Evolutionary conservation across 1,140 invertebrate genomes (phyloP).

Genomic region (Calephelis nemesis): DNA sequence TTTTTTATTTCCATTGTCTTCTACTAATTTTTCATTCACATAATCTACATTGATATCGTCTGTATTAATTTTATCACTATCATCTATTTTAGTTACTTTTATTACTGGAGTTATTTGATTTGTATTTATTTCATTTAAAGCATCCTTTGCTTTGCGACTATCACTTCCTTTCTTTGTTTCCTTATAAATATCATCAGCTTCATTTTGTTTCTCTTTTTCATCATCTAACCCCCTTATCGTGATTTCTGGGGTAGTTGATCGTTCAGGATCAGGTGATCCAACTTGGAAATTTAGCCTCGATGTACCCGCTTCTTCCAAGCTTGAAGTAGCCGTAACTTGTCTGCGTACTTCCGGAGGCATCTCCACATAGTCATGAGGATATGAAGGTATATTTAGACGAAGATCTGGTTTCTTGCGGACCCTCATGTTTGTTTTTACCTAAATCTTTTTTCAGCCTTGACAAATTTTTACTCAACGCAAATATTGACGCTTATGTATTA

Average conservation of each 20-base stretch:
- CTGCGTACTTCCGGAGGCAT: constrained; percentile 53
- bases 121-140: neutral
- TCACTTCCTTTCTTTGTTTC: constrained; percentile 13
- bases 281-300: constrained; percentile 28
- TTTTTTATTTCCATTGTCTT: constrained; percentile 3
- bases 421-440: constrained; percentile 38
- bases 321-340: constrained; percentile 39
- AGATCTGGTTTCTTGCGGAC: constrained; percentile 63
- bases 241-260: constrained; percentile 50
- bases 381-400: constrained; percentile 55
- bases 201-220: constrained; percentile 21
- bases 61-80: constrained; percentile 1
- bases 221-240: constrained; percentile 41
- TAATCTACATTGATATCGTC: neutral
- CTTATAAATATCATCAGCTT: neutral
- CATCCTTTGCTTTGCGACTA: neutral
- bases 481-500: constrained; percentile 15
- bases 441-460: neutral
- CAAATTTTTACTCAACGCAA: constrained; percentile 24
- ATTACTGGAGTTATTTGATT: neutral
- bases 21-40: neutral
- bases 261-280: constrained; percentile 30
- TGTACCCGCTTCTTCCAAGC: constrained; percentile 41
- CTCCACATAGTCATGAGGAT: constrained; percentile 62
- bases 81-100: neutral